These are phyloP conservation scores for Parasteatoda lunata DNA, from an alignment of 2,888 invertebrate genomes.

Conservation along the genomic window DNA sequence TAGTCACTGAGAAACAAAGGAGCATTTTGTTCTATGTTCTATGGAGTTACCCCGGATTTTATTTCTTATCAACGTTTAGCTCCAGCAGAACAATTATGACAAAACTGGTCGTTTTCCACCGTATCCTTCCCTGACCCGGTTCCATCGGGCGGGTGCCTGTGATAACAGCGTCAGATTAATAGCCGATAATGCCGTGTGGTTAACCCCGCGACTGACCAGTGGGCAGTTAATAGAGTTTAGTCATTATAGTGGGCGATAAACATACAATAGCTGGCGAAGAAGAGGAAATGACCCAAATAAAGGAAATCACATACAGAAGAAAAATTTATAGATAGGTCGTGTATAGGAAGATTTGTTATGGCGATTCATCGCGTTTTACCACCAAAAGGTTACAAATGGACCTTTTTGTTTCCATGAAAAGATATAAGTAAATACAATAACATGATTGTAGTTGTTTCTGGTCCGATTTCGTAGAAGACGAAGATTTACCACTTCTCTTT, in stretches of 20 bases:
- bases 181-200: slow-evolving; percentile 54
- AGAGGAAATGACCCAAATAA: slow-evolving; percentile 38
- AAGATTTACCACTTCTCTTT: no score
- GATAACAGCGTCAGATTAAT: slow-evolving; percentile 54
- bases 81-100: not conserved
- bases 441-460: no score
- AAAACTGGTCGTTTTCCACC: not conserved
- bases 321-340: slow-evolving; percentile 32
- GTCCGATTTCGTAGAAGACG: no score
- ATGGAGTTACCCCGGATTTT: not conserved
- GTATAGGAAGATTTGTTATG: slow-evolving; percentile 25
- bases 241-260: slow-evolving; percentile 43
- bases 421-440: no score
- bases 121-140: slow-evolving; percentile 31
- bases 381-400: slow-evolving; percentile 6
- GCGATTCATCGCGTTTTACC: not conserved
- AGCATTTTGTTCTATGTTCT: no score
- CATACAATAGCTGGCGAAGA: slow-evolving; percentile 29
- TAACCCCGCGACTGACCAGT: slow-evolving; percentile 48
- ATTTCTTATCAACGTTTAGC: not conserved
- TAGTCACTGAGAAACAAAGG: no score
- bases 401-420: no score
- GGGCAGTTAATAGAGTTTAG: slow-evolving; percentile 38
- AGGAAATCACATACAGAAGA: slow-evolving; percentile 15
- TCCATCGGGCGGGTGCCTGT: slow-evolving; percentile 34